Evolutionary conservation across 1,140 invertebrate genomes (phyloP).

Genomic region (Globodera rostochiensis): DNA sequence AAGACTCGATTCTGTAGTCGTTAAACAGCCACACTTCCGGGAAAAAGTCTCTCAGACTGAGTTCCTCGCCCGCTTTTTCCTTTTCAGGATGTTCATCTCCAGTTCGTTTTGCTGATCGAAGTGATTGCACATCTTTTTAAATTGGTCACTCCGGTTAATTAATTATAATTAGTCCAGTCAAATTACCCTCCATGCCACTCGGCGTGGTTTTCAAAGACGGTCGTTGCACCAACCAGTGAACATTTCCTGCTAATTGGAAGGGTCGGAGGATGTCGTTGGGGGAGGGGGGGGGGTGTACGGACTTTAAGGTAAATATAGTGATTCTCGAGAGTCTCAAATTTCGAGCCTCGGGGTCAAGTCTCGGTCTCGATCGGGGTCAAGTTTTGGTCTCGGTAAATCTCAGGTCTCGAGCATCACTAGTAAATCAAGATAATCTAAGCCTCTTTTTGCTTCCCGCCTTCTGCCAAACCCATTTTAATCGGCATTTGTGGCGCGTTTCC

Average conservation of each 20-base stretch:
- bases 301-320: background rate
- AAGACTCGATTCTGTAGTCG: constrained; percentile 44
- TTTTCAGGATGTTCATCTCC: background rate
- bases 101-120: background rate
- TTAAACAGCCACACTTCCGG: constrained; percentile 52
- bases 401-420: too few relatives aligned
- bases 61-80: constrained; percentile 1
- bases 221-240: background rate
- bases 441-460: too few relatives aligned
- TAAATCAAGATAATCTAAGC: too few relatives aligned
- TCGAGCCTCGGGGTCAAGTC: too few relatives aligned
- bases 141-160: background rate
- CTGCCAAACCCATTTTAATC: constrained; percentile 12
- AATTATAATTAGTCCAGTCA: constrained; percentile 13
- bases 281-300: background rate
- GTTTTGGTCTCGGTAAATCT: too few relatives aligned
- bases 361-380: too few relatives aligned
- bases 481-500: constrained; percentile 12
- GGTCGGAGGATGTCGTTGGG: background rate
- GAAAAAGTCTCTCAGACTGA: constrained; percentile 48
- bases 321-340: background rate
- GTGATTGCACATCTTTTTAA: constrained; percentile 10
- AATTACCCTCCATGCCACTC: background rate
- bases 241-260: background rate
- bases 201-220: background rate